phyloP scores from a whole-genome alignment of 2,113 vertebrate species.

The Aptenodytes patagonicus region DNA sequence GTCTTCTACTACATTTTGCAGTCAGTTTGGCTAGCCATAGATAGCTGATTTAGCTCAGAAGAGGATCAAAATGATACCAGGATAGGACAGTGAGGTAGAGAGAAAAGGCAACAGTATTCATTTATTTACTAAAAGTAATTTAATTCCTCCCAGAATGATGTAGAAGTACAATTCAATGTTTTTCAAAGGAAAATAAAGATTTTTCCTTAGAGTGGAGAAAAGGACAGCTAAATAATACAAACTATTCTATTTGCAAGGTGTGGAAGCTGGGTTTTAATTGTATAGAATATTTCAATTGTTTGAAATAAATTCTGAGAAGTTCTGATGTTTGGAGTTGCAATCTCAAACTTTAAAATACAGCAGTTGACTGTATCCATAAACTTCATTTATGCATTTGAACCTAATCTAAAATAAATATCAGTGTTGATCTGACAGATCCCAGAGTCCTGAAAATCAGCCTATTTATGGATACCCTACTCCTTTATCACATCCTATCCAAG shows the following conservation, averaged over 20 bases:
- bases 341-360: background rate
- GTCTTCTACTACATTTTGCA: background rate
- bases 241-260: background rate
- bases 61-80: background rate
- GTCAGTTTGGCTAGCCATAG: background rate
- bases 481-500: constrained; percentile 7
- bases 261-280: background rate
- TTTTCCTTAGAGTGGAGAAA: background rate
- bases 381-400: background rate
- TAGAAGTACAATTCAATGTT: background rate
- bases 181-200: background rate
- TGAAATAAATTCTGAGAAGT: background rate
- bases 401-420: constrained; percentile 9
- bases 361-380: background rate
- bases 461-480: background rate
- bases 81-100: background rate
- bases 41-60: background rate
- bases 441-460: background rate
- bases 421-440: background rate
- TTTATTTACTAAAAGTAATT: background rate
- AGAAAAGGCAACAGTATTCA: background rate
- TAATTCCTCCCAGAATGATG: background rate
- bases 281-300: background rate
- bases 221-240: background rate
- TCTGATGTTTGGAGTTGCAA: background rate